Conservation (phyloP, 2,113 vertebrate species). For the Microtus montanus region DNA sequence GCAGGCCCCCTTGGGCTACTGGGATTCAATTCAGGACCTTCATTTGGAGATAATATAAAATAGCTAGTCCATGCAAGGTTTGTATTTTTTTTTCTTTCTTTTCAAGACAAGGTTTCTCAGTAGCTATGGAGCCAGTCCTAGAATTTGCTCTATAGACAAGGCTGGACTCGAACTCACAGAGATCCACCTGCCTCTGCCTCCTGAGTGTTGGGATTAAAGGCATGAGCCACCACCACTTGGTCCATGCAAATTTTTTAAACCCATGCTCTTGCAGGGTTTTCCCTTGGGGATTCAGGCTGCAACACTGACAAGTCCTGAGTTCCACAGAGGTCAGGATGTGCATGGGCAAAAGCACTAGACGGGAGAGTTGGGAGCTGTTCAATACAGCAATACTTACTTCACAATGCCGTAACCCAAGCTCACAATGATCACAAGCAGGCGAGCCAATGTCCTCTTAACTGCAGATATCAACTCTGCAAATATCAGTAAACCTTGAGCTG, state of each 20-base stretch:
- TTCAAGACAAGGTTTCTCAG: too few relatives aligned
- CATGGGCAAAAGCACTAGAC: background rate
- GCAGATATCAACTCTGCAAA: conserved; percentile 92
- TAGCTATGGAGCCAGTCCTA: too few relatives aligned
- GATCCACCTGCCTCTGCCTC: too few relatives aligned
- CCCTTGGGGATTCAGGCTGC: background rate
- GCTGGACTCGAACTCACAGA: too few relatives aligned
- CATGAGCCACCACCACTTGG: too few relatives aligned
- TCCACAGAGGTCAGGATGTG: background rate
- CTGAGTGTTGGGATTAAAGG: too few relatives aligned
- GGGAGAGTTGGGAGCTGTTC: fast-evolving
- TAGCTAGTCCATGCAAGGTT: background rate
- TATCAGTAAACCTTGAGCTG: conserved; percentile 89
- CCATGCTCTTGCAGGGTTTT: background rate
- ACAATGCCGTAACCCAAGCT: conserved; percentile 94
- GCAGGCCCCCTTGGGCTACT: background rate
- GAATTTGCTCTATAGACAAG: too few relatives aligned
- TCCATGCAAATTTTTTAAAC: background rate
- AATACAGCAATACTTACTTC: conserved; percentile 85
- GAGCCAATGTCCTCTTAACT: conserved; percentile 91
- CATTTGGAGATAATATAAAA: background rate
- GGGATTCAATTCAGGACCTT: background rate
- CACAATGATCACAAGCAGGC: conserved; percentile 93
- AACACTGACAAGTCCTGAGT: background rate
- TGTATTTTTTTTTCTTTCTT: too few relatives aligned